Evolutionary conservation across 2,797 vertebrate species (phyloP), one percentile per base, ranked within the genome.

Genomic region (Cyclopterus lumpus): DNA sequence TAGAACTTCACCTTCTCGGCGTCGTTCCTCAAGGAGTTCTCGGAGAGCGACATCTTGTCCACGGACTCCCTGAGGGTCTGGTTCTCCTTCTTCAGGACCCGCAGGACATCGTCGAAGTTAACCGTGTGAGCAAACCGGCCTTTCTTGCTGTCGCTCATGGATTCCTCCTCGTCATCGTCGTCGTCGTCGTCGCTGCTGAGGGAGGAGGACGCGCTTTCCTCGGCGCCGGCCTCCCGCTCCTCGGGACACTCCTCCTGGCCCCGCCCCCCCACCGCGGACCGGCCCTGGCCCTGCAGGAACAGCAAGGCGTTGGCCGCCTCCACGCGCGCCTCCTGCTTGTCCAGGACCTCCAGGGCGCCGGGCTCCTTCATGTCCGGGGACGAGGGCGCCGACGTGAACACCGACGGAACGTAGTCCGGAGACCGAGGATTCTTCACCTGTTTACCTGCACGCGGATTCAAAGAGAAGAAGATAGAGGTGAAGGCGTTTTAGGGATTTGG

Each of bases 371-470:
- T 92, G 71, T 90, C 90, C 28, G 91, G 86, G 16, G 89, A 91
- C 6, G 84, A 71, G 32, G 91, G 84, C 69, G 84, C 85, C 15
- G 87, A 20, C 0, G 84, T 86, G 82, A 95, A 95, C 67, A 95
- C 91, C 20, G 94, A 94, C 2, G 95, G 93, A 72, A 95, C 92
- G 85, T 94, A 95, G 80, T 95, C 94, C 46, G 93, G 91, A 0
- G 94, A 95, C 67, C 93, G 88, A 0, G 94, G 94, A 80, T 95
- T 95, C 92, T 95, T 95, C 75, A 95, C 94, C 86, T 95, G 94
- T 90, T 95, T 95, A 90, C 94, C 94, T 95, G 86, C 24, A 76
- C 14, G 73, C 18, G 14, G 59, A 64, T 4, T 22, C 5, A 51
- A 12, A 3, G 64, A 53, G 32, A 66, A 18, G n/a, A 70, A 24